These are phyloP conservation scores for Etheostoma perlongum DNA, from an alignment of 2,797 vertebrate genomes.

Conservation along the genomic window DNA sequence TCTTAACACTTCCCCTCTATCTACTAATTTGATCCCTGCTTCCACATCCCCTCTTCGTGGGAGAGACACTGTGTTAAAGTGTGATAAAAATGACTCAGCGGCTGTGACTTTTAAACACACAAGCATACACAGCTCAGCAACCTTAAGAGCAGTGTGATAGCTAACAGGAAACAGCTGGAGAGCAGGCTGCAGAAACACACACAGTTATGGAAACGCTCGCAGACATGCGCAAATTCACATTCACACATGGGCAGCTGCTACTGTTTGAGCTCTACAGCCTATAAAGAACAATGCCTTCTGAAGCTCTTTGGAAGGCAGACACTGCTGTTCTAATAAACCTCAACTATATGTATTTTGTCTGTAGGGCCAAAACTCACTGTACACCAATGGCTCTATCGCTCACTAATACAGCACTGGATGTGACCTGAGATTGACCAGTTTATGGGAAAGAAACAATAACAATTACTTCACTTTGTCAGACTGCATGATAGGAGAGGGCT, in stretches of 20 bases:
- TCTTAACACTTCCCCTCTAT: slow-evolving; percentile 4
- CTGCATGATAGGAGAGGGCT: slow-evolving; percentile 15
- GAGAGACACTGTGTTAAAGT: slow-evolving; percentile 68
- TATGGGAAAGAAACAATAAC: slow-evolving; percentile 47
- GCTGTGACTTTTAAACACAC: slow-evolving; percentile 69
- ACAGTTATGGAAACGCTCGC: slow-evolving; percentile 66
- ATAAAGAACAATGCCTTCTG: slow-evolving; percentile 66
- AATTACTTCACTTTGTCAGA: slow-evolving; percentile 33
- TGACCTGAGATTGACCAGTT: slow-evolving; percentile 44
- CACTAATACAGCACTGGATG: slow-evolving; percentile 7
- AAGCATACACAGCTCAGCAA: slow-evolving; percentile 61
- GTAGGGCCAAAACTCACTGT: slow-evolving; percentile 23
- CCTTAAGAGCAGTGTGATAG: slow-evolving; percentile 77
- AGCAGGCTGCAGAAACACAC: slow-evolving; percentile 68
- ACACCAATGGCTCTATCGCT: slow-evolving; percentile 20
- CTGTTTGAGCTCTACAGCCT: slow-evolving; percentile 66
- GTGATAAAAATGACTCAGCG: slow-evolving; percentile 78
- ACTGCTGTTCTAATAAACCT: slow-evolving; percentile 29
- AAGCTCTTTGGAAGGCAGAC: slow-evolving; percentile 40
- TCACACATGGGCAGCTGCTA: slow-evolving; percentile 76
- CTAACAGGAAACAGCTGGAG: slow-evolving; percentile 87
- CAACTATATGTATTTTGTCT: slow-evolving; percentile 37
- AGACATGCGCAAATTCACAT: slow-evolving; percentile 67
- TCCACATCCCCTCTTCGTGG: slow-evolving; percentile 51
- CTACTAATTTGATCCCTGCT: slow-evolving; percentile 19